These are phyloP conservation scores for Genyomyrus donnyi DNA, from an alignment of 2,113 vertebrate genomes.

Conservation along the genomic window DNA sequence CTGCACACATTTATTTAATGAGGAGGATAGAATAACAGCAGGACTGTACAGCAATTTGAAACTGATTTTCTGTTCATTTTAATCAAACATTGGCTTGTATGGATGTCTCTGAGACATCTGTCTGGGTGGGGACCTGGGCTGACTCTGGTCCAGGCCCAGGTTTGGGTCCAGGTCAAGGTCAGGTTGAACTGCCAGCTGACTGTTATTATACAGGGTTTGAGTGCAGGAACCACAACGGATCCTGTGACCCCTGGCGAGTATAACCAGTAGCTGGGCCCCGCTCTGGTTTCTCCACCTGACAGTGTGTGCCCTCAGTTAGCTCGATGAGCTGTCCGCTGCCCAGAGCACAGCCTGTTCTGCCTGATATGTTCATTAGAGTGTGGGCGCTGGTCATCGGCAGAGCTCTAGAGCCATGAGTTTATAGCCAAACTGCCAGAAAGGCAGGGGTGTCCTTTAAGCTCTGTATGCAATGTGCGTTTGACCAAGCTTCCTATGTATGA, in stretches of 20 bases:
- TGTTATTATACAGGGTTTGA: not conserved
- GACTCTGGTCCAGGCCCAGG: not conserved
- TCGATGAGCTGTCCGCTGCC: not conserved
- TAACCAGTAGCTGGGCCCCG: not conserved
- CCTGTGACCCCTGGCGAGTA: not conserved
- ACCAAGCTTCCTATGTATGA: not conserved
- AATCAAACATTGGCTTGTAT: not conserved
- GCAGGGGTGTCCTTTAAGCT: not conserved
- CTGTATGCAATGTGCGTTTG: not conserved
- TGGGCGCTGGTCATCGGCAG: not conserved
- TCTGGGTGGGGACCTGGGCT: not conserved
- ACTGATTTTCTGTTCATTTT: not conserved
- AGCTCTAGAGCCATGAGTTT: not conserved
- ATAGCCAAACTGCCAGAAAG: not conserved
- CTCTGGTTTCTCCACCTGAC: not conserved
- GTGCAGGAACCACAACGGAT: not conserved
- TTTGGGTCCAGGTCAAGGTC: not conserved
- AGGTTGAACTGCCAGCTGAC: not conserved
- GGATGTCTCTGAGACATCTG: not conserved
- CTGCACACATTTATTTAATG: not conserved
- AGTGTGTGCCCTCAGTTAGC: not conserved
- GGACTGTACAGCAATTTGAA: not conserved
- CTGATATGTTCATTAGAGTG: not conserved
- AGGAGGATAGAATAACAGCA: not conserved
- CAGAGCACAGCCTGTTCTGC: not conserved